These are phyloP conservation scores for Xestia xanthographa DNA, from an alignment of 2,888 invertebrate species.

Conservation along the genomic window DNA sequence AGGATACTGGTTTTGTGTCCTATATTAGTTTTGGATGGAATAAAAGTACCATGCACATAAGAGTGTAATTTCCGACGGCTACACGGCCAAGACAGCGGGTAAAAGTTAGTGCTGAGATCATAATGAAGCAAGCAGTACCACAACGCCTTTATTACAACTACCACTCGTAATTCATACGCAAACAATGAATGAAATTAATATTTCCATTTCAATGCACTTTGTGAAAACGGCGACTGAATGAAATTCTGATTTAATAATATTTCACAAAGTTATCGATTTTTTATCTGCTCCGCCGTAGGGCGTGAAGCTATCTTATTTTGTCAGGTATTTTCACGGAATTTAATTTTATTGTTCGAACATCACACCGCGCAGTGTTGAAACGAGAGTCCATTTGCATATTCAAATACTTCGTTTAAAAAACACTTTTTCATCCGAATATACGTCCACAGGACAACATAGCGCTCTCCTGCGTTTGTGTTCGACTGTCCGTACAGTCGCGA, in stretches of 20 bases:
- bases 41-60: background rate
- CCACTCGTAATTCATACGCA: background rate
- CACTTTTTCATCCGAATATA: constrained; percentile 68
- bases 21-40: background rate
- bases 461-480: constrained; percentile 44
- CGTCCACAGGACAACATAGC: constrained; percentile 51
- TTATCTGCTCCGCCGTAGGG: constrained; percentile 1
- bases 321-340: constrained; percentile 70
- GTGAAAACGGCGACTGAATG: background rate
- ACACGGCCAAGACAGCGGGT: background rate
- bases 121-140: background rate
- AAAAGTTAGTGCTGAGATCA: background rate
- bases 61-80: background rate
- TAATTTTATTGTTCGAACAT: constrained; percentile 71
- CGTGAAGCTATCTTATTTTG: constrained; percentile 59
- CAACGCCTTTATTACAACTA: background rate
- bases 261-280: background rate
- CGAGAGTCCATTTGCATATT: constrained; percentile 74
- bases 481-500: constrained; percentile 24
- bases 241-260: constrained; percentile 13
- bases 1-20: background rate
- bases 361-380: constrained; percentile 63
- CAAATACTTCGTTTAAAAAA: constrained; percentile 71
- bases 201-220: background rate
- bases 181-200: background rate